phyloP scores from a whole-genome alignment of 2,888 invertebrate genomes.

The Xylocampa areola region DNA sequence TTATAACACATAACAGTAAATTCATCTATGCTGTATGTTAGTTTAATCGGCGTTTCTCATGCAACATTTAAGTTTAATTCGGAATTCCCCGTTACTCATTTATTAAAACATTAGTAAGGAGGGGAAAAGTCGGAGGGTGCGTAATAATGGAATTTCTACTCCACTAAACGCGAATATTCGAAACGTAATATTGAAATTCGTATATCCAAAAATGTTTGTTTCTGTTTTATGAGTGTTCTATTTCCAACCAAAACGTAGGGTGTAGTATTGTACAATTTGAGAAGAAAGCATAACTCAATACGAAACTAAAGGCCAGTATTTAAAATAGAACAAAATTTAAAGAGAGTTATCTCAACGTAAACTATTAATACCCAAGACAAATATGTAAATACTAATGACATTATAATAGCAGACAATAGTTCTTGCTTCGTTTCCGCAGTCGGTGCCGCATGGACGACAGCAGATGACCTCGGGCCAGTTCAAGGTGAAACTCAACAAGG shows the following conservation, averaged over 20 bases:
- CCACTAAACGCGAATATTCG: conserved; percentile 15
- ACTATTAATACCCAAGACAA: conserved; percentile 35
- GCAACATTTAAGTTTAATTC: conserved; percentile 58
- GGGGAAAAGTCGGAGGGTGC: conserved; percentile 58
- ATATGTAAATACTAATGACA: conserved; percentile 40
- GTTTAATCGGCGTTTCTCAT: conserved; percentile 47
- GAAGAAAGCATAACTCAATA: no score
- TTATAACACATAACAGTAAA: conserved; percentile 20
- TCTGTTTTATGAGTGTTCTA: not conserved
- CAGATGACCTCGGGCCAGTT: conserved; percentile 50
- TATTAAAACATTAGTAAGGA: conserved; percentile 61
- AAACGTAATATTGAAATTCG: conserved; percentile 10
- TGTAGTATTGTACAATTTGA: no score
- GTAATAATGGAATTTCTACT: conserved; percentile 44
- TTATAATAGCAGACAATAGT: conserved; percentile 34
- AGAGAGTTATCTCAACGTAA: conserved; percentile 18
- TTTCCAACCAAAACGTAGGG: no score
- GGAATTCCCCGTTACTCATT: conserved; percentile 74
- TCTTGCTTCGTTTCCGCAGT: conserved; percentile 49
- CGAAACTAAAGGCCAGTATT: not conserved
- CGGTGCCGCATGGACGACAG: conserved; percentile 38
- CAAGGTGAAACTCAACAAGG: conserved; percentile 48
- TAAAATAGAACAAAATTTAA: conserved; percentile 3
- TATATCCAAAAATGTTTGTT: not conserved
- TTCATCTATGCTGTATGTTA: conserved; percentile 4